These are phyloP conservation scores for Nematopogon swammerdamellus DNA, from an alignment of 2,888 invertebrate genomes.

Conservation along the genomic window DNA sequence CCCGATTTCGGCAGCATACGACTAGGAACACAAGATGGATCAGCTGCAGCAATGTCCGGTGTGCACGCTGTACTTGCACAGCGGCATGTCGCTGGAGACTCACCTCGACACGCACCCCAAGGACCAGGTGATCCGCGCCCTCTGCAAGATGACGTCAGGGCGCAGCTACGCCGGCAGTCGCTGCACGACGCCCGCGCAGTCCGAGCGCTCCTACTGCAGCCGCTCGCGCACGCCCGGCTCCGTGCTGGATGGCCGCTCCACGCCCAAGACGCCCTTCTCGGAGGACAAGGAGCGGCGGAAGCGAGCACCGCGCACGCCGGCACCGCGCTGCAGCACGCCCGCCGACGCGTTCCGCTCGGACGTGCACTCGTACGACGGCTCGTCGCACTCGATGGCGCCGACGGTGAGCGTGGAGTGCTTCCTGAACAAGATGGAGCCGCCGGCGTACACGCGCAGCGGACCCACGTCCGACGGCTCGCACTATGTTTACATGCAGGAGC, in stretches of 20 bases:
- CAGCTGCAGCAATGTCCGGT: slow-evolving; percentile 70
- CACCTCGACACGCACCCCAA: slow-evolving; percentile 86
- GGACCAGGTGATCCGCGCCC: slow-evolving; percentile 82
- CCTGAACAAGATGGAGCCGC: slow-evolving; percentile 14
- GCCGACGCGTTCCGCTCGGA: background rate
- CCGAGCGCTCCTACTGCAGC: slow-evolving; percentile 40
- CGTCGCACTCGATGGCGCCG: background rate
- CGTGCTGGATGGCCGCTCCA: slow-evolving; percentile 15
- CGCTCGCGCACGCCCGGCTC: slow-evolving; percentile 35
- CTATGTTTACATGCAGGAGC: slow-evolving; percentile 34
- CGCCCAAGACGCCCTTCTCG: slow-evolving; percentile 1
- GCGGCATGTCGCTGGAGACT: slow-evolving; percentile 76
- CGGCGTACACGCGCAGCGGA: slow-evolving; percentile 22
- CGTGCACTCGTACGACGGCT: background rate
- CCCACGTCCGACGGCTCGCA: slow-evolving; percentile 30
- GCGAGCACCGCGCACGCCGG: slow-evolving; percentile 20
- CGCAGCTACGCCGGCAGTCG: slow-evolving; percentile 36
- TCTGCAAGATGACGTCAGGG: slow-evolving; percentile 52
- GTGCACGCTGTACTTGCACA: slow-evolving; percentile 78
- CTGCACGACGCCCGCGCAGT: slow-evolving; percentile 35
- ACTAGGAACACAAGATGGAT: slow-evolving; percentile 29
- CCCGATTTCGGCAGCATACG: background rate
- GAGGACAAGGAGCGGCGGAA: slow-evolving; percentile 30
- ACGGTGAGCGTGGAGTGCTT: background rate
- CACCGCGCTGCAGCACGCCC: background rate